Base-by-base conservation (phyloP, 2,888 invertebrate genomes). In the Aphidius colemani region DNA sequence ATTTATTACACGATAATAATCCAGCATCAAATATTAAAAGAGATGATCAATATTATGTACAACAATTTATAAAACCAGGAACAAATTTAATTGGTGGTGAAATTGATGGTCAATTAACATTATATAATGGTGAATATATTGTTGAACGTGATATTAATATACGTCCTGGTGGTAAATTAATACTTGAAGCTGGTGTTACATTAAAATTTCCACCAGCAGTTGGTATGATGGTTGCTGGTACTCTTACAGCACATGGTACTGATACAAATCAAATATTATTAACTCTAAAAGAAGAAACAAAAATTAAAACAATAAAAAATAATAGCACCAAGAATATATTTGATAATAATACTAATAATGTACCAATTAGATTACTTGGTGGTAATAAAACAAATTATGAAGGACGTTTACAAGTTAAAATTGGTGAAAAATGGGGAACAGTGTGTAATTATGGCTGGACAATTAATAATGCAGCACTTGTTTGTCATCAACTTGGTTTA, bases 401-500 rank as follows among this genome's bases (percentile, higher is more conserved):
- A 84, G 99, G 99, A 0, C 86, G 97, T 70, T 81, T 95, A 46
- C 94, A 95, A 85, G 88, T 98, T 0, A 88, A 90, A 74, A 85
- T 97, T 7, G 89, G 92, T 65, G 91, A 91, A 0, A 89, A 90
- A 78, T 98, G 98, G 98, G 98, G 98, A 45, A 98, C 98, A 0
- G 94, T 99, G 1, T 99, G 99, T 79, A 94, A 94, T 83, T 95
- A 98, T 78, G 94, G 93, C 53, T 99, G 98, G 97, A 96, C 91
- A 53, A 90, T 94, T 18, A 86, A 89, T 51, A 92, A 95, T 77
- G 96, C 99, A 0, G 94, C 96, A 0, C 83, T 98, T 56, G 96
- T 94, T 1, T 99, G 99, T 76, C 93, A 97, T 82, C 98, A 98
- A 82, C 84, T 99, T 68, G 98, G 98, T 0, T 86, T 95, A 67